phyloP scores from a whole-genome alignment of 2,113 vertebrate genomes.

The Elanus axillaris region DNA sequence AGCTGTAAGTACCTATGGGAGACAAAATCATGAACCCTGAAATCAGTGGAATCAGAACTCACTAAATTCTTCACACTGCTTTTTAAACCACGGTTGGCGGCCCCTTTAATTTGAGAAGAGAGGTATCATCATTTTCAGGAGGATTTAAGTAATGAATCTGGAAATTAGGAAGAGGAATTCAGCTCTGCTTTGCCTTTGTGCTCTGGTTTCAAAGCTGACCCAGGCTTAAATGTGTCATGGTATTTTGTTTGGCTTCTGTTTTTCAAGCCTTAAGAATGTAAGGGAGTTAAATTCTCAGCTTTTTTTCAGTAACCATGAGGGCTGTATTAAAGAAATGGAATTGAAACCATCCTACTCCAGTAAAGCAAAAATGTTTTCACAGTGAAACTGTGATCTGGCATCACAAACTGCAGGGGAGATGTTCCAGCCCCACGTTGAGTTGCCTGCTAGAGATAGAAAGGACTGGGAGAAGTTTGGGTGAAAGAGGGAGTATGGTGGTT shows the following conservation, averaged over 20 bases:
- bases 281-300: neutral
- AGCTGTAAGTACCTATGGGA: neutral
- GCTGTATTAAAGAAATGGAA: neutral
- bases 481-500: neutral
- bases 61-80: neutral
- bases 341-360: neutral
- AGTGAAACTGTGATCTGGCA: neutral
- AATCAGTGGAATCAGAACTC: neutral
- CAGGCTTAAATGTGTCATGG: neutral
- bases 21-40: neutral
- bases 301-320: neutral
- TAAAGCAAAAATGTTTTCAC: neutral
- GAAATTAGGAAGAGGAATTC: neutral
- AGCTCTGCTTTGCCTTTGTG: neutral
- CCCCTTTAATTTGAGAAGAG: neutral
- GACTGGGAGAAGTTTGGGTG: neutral
- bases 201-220: neutral
- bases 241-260: neutral
- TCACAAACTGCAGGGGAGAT: neutral
- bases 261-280: neutral
- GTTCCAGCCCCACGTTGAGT: neutral
- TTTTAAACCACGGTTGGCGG: neutral
- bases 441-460: neutral
- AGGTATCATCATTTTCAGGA: neutral
- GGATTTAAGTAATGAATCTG: neutral